Evolutionary conservation across 2,888 invertebrate species (phyloP).

Genomic region (Amblyjoppa proteus): DNA sequence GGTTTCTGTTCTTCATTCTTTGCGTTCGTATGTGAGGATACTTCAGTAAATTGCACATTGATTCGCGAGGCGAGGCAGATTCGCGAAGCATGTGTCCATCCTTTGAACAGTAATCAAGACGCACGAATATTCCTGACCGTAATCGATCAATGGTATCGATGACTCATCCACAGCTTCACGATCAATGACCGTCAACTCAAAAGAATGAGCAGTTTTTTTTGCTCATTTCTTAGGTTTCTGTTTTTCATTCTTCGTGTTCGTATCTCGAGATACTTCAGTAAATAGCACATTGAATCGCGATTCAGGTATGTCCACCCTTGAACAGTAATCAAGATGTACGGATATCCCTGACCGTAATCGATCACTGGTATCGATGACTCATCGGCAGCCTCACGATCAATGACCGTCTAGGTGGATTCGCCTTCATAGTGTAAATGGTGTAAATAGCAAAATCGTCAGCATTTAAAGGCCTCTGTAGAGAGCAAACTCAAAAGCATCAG

Average conservation of each 20-base stretch:
- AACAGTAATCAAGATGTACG: conserved; percentile 41
- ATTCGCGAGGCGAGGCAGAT: neutral
- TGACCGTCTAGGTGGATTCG: conserved; percentile 21
- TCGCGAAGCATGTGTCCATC: neutral
- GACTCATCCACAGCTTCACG: conserved; percentile 51
- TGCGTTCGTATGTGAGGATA: neutral
- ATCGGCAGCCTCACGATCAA: conserved; percentile 47
- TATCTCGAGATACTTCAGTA: neutral
- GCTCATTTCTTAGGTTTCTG: too few species aligned
- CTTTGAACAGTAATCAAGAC: conserved; percentile 51
- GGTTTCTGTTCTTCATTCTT: neutral
- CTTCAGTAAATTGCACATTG: neutral
- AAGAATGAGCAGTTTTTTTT: too few species aligned
- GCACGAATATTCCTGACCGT: conserved; percentile 64
- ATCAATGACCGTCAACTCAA: conserved; percentile 20
- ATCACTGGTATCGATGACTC: conserved; percentile 50
- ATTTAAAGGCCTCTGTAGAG: too few species aligned
- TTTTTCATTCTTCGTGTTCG: neutral
- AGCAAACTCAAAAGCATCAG: too few species aligned
- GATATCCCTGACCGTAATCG: conserved; percentile 67
- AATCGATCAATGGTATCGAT: conserved; percentile 53
- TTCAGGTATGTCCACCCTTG: conserved; percentile 39
- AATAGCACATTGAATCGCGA: neutral
- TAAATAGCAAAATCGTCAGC: too few species aligned
- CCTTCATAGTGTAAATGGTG: neutral